These are phyloP conservation scores for Drosophila equinoxialis DNA, from an alignment of 1,140 invertebrate genomes.

Conservation along the genomic window DNA sequence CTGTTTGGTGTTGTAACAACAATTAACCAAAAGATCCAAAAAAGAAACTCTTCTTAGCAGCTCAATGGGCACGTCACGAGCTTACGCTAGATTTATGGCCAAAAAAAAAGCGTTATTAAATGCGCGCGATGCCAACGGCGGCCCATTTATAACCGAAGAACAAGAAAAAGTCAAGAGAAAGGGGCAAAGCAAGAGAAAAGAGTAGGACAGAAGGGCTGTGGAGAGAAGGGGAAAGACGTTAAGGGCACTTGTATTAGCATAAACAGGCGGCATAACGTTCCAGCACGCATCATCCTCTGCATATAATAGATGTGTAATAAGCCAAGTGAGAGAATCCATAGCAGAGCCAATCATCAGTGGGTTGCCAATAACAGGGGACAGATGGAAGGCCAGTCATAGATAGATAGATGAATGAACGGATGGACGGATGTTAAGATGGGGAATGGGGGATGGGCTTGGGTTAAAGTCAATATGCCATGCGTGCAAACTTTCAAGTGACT, in stretches of 20 bases:
- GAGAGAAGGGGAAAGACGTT: background rate
- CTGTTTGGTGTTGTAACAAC: slow-evolving; percentile 36
- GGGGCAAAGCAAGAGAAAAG: background rate
- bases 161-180: background rate
- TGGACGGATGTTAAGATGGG: background rate
- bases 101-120: slow-evolving; percentile 63
- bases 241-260: slow-evolving; percentile 50
- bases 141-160: slow-evolving; percentile 58
- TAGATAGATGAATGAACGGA: background rate
- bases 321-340: slow-evolving; percentile 31
- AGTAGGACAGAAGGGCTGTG: too few species aligned
- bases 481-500: slow-evolving; percentile 54
- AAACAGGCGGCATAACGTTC: slow-evolving; percentile 23
- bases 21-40: slow-evolving; percentile 53
- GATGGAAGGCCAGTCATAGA: background rate
- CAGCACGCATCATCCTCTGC: slow-evolving; percentile 28
- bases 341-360: slow-evolving; percentile 17
- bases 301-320: slow-evolving; percentile 34
- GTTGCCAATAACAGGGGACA: slow-evolving; percentile 5
- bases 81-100: slow-evolving; percentile 65
- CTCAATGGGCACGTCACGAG: slow-evolving; percentile 57
- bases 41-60: slow-evolving; percentile 31
- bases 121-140: slow-evolving; percentile 37
- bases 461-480: slow-evolving; percentile 58
- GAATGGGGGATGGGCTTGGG: slow-evolving; percentile 3